Evolutionary conservation across 2,888 invertebrate species (phyloP), one percentile per base, ranked within the genome.

Genomic region (Bibio marci): DNA sequence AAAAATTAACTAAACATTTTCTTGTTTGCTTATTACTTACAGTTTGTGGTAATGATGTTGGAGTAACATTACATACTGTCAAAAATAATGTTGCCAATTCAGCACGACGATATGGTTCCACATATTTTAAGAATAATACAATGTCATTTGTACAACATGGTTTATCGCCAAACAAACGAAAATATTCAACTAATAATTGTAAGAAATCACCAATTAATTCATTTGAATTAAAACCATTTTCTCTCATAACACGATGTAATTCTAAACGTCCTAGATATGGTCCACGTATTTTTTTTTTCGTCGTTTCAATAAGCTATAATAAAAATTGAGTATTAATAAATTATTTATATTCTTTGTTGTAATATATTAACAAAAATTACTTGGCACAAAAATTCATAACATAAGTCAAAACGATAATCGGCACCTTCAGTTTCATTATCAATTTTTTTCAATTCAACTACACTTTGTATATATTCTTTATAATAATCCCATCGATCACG

Each of bases 61-160:
- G 69, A 54, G 68, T 71, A 37, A 75, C 71, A 4, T 73, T 76
- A 25, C 75, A 66, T 49, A 76, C 76, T 8, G 69, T 66, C 19
- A 77, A 54, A 43, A 78, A 64, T 43, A 71, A 71, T 40, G 64
- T 59, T 25, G 73, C 67, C 39, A 77, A 60, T 33, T 75, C 70
- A 10, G 71, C 67, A 30, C 69, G 64, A 6, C 80, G 70, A 26
- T 54, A 48, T 44, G 53, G 49, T 15, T 52, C 49, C 45, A 88
- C 64, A 48, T 82, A 67, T 32, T 70, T 63, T 35, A 90, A 57
- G 58, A 83, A 91, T 5, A 76, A 65, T 43, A 75, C 72, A 37
- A 94, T 65, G 57, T 95, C 94, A 8, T 76, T 73, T 43, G 86
- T 82, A 43, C 85, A 85, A 58, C 88, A 88, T 0, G 80, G 76